These are phyloP conservation scores for Drosophila gaucha DNA, from an alignment of 2,888 invertebrate species.

Conservation along the genomic window DNA sequence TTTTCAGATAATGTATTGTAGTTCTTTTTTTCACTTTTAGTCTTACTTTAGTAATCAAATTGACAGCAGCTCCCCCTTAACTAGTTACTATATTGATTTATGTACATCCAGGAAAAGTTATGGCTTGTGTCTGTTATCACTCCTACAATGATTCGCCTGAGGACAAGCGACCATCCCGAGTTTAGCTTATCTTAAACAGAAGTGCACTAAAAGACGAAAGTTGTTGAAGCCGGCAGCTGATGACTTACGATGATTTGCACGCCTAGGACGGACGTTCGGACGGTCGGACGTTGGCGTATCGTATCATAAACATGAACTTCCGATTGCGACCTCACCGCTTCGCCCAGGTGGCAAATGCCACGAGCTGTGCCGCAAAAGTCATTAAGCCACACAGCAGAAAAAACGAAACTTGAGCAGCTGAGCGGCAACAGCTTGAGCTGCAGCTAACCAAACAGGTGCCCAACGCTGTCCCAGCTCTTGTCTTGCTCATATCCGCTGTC, in stretches of 20 bases:
- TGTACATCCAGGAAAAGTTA: not conserved
- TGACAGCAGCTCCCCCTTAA: not conserved
- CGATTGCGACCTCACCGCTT: slow-evolving; percentile 67
- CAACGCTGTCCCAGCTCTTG: slow-evolving; percentile 27
- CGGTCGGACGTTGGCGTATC: slow-evolving; percentile 23
- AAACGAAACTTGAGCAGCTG: slow-evolving; percentile 57
- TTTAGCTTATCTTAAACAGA: slow-evolving; percentile 2
- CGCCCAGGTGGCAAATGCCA: slow-evolving; percentile 68
- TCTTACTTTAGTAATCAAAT: too few relatives aligned
- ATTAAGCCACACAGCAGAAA: slow-evolving; percentile 29
- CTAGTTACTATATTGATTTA: not conserved
- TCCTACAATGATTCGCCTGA: not conserved
- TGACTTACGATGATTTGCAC: slow-evolving; percentile 27
- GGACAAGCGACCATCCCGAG: slow-evolving; percentile 5
- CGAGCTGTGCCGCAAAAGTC: slow-evolving; percentile 50
- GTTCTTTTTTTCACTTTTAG: too few relatives aligned
- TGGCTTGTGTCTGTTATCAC: slow-evolving; percentile 9
- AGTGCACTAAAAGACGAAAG: slow-evolving; percentile 7
- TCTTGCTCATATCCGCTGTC: slow-evolving; percentile 64
- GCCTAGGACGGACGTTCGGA: not conserved
- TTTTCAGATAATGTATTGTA: too few relatives aligned
- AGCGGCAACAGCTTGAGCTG: slow-evolving; percentile 62
- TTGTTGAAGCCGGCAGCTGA: slow-evolving; percentile 43
- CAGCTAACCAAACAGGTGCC: slow-evolving; percentile 62
- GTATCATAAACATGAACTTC: slow-evolving; percentile 74